phyloP scores from a whole-genome alignment of 2,888 invertebrate genomes.

The Andrena chrysosceles region DNA sequence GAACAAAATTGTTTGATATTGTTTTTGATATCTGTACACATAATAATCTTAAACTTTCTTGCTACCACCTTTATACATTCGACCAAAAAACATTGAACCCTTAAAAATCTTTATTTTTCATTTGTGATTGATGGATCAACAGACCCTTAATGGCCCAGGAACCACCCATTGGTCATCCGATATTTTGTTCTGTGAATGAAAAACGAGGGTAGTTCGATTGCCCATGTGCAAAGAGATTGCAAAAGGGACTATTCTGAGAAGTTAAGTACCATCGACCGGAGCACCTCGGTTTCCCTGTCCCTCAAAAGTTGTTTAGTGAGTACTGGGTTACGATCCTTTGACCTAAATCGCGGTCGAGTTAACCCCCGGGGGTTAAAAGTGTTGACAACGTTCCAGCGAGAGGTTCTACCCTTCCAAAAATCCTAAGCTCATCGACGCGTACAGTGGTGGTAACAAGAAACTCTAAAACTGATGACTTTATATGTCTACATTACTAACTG shows the following conservation, averaged over 20 bases:
- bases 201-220: not conserved
- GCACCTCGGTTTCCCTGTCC: conserved; percentile 6
- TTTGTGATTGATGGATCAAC: too few relatives aligned
- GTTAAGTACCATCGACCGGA: conserved; percentile 1
- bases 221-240: not conserved
- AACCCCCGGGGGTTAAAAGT: conserved; percentile 2
- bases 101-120: too few relatives aligned
- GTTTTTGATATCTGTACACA: too few relatives aligned
- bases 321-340: conserved; percentile 6
- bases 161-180: not conserved
- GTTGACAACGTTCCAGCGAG: conserved; percentile 4
- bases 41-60: too few relatives aligned
- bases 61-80: too few relatives aligned
- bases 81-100: too few relatives aligned
- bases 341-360: not conserved
- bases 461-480: conserved; percentile 21
- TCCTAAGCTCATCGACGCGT: conserved; percentile 1
- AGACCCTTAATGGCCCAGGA: too few relatives aligned
- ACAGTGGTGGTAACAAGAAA: too few relatives aligned
- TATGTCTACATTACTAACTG: too few relatives aligned
- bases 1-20: too few relatives aligned
- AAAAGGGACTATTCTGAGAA: not conserved
- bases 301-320: conserved; percentile 8
- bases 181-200: not conserved
- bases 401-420: conserved; percentile 19